Base-by-base conservation (phyloP, 2,888 invertebrate genomes). In the Idaea dimidiata region DNA sequence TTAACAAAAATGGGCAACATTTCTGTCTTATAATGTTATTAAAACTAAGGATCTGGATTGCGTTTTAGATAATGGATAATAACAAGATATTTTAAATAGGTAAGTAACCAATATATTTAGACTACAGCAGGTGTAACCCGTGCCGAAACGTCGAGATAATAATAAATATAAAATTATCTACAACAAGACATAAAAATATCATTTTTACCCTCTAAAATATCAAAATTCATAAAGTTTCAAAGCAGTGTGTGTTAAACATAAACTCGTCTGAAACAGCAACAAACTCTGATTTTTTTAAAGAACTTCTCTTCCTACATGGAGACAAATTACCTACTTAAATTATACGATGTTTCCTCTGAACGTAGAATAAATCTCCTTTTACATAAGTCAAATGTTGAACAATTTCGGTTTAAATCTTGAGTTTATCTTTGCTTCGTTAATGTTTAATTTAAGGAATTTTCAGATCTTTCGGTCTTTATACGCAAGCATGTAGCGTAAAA, bases 261-360 rank as follows among this genome's bases (percentile, higher is more conserved):
- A 60, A 60, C 58, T 60, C 58, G 60, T 55, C 58, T 56, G 55
- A 59, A 66, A 63, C 61, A 62, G 60, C 62, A 62, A 61, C 62
- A 32, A 59, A 17, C 62, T 66, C 61, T 68, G 65, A 66, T 65
- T 68, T 68, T 68, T 68, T 66, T 53, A 68, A 62, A 43, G 59
- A 60, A 63, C 59, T 65, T 58, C 62, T 59, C 63, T 66, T 63
- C 59, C 59, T 53, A 59, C 66, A 32, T 61, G 60, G 59, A 66
- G 62, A 66, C 58, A 58, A 62, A 68, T 66, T 66, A 62, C 61
- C 64, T 62, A 63, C 61, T 58, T 60, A 62, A 32, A 64, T 57
- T 54, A 17, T 55, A 55, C 54, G 54, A 55, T 43, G 54, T 55
- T 55, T 17, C 54, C 8, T 55, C 54, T 16, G 16, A 55, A 16